These are phyloP conservation scores for Conchocele bisecta DNA, from an alignment of 2,888 invertebrate genomes.

Conservation along the genomic window DNA sequence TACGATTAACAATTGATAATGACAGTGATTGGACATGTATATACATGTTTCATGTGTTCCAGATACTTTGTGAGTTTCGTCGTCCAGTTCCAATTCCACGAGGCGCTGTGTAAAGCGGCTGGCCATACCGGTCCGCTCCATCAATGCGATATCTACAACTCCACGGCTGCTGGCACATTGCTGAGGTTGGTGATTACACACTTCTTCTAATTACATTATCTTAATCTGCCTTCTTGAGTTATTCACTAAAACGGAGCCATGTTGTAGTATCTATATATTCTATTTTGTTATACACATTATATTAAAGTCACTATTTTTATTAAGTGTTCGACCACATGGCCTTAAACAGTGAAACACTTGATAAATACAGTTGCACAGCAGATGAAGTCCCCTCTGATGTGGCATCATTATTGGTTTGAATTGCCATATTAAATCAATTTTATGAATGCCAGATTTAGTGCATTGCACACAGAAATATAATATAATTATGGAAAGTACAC, in stretches of 20 bases:
- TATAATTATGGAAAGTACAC: no score
- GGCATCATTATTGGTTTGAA: no score
- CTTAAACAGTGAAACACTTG: no score
- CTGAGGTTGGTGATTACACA: constrained; percentile 87
- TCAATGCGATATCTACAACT: constrained; percentile 95
- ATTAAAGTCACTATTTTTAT: background rate
- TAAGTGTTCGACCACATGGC: background rate
- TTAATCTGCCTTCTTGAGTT: background rate
- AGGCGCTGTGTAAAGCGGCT: constrained; percentile 91
- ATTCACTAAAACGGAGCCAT: background rate
- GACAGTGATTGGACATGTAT: no score
- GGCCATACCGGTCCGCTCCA: constrained; percentile 91
- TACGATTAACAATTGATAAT: no score
- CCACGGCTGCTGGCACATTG: constrained; percentile 91
- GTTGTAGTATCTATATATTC: background rate
- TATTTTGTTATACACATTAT: background rate
- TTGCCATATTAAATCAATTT: no score
- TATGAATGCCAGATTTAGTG: no score
- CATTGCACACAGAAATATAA: no score
- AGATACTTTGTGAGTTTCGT: constrained; percentile 90
- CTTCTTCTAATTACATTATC: background rate
- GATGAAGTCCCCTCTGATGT: no score
- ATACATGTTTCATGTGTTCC: constrained; percentile 35
- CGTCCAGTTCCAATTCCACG: constrained; percentile 96
- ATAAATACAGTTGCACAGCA: no score